Evolutionary conservation across 2,113 vertebrate genomes (phyloP).

Genomic region (Rattus norvegicus): GRCr8 NC_086019.1:105806501-105807000

Average conservation of each 20-base stretch:
- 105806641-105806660: not conserved
- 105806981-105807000: not conserved
- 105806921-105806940: not conserved
- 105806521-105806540: not conserved
- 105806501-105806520: not conserved
- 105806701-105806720: not conserved
- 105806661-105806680: not conserved
- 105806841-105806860: not conserved
- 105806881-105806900: not conserved
- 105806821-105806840: not conserved
- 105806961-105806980: not conserved
- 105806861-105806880: not conserved
- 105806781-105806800: not conserved
- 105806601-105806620: not conserved
- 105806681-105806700: not conserved
- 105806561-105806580: conserved; percentile 4
- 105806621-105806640: not conserved
- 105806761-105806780: not conserved
- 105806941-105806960: not conserved
- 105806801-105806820: not conserved
- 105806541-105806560: conserved; percentile 5
- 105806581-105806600: not conserved
- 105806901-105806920: too few relatives aligned
- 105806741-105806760: not conserved
- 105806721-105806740: not conserved